Conservation (phyloP, 2,113 vertebrate genomes). For the Penelope pileata region DNA sequence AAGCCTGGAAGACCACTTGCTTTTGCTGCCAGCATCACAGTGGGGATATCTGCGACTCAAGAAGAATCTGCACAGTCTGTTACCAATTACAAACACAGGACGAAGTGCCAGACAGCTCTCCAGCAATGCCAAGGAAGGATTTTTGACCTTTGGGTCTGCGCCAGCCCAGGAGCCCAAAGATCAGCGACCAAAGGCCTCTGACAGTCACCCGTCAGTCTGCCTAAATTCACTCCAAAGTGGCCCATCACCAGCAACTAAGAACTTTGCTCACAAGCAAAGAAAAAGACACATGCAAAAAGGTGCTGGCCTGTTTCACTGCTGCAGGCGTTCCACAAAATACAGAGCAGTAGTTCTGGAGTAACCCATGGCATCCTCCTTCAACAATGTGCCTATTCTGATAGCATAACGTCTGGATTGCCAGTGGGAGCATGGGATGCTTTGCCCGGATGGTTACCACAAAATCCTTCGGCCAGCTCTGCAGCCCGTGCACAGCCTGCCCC, state of each 20-base stretch:
- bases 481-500: not conserved
- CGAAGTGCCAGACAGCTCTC: not conserved
- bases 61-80: not conserved
- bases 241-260: not conserved
- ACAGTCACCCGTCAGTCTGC: not conserved
- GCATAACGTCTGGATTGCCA: not conserved
- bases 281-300: not conserved
- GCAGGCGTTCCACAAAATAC: not conserved
- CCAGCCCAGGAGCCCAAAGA: not conserved
- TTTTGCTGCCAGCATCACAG: slow-evolving; percentile 45
- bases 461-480: rapidly evolving
- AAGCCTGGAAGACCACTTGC: not conserved
- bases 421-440: not conserved
- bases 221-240: not conserved
- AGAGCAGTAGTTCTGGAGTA: not conserved
- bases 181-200: not conserved
- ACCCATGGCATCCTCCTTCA: not conserved
- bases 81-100: not conserved
- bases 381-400: not conserved
- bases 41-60: not conserved
- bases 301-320: not conserved
- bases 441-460: not conserved
- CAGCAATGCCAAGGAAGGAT: not conserved
- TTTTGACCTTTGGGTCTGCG: not conserved
- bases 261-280: not conserved